Evolutionary conservation across 2,888 invertebrate species (phyloP).

Genomic region (Seira sanloemensis): DNA sequence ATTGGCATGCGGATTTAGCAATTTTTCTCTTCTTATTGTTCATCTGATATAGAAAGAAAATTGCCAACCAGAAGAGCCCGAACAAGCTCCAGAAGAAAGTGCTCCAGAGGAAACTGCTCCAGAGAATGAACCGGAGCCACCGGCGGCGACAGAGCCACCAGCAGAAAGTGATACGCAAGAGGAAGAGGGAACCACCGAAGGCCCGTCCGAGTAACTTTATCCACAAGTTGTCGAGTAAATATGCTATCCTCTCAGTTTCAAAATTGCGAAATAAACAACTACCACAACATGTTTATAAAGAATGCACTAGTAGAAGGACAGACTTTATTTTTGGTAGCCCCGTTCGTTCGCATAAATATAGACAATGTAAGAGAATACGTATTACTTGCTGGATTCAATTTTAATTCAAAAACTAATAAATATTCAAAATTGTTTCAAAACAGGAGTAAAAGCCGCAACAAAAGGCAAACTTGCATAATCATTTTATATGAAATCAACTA

Average conservation of each 20-base stretch:
- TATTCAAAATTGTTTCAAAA: background rate
- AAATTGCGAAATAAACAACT: background rate
- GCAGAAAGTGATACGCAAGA: background rate
- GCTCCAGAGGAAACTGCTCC: constrained; percentile 8
- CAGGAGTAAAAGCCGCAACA: background rate
- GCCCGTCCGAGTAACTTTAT: too few species aligned
- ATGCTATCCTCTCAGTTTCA: background rate
- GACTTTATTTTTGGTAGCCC: constrained; percentile 72
- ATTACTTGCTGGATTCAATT: constrained; percentile 26
- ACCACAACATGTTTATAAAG: constrained; percentile 52
- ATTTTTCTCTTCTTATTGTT: too few species aligned
- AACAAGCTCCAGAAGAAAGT: background rate
- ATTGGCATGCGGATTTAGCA: too few species aligned
- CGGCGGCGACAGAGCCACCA: background rate
- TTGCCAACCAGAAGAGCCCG: background rate
- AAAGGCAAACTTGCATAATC: too few species aligned
- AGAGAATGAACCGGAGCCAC: background rate
- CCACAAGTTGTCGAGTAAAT: too few species aligned
- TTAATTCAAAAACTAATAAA: constrained; percentile 38
- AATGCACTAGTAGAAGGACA: constrained; percentile 69
- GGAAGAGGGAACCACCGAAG: background rate
- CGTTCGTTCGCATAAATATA: constrained; percentile 57
- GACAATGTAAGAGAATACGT: constrained; percentile 16
- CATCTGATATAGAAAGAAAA: background rate
- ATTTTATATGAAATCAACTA: too few species aligned